Evolutionary conservation across 2,797 vertebrate genomes (phyloP).

Genomic region (Sebastes trivittatus): DNA sequence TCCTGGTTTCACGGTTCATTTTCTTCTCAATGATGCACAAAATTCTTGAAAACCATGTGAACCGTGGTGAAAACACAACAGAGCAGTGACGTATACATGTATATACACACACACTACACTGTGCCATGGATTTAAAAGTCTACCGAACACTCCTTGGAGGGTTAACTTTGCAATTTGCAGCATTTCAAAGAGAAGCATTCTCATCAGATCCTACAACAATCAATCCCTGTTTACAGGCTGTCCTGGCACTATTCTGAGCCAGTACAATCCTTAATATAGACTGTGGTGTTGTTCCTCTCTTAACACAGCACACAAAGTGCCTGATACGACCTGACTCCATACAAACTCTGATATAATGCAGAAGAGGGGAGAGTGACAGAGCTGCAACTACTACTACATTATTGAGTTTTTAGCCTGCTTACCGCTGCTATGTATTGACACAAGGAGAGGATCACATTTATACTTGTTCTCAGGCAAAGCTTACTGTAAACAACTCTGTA

Average conservation of each 20-base stretch:
- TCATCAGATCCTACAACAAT: constrained; percentile 62
- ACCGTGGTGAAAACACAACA: constrained; percentile 19
- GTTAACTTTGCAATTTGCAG: neutral
- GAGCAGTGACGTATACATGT: neutral
- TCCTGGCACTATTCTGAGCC: constrained; percentile 51
- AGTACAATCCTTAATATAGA: constrained; percentile 37
- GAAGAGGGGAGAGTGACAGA: neutral
- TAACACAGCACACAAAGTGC: constrained; percentile 40
- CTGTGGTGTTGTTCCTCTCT: constrained; percentile 30
- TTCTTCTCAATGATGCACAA: neutral
- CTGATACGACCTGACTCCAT: constrained; percentile 54
- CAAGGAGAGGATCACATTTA: constrained; percentile 38
- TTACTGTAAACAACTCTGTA: constrained; percentile 62
- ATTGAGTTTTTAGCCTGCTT: neutral
- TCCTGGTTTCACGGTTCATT: neutral
- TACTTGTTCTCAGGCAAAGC: constrained; percentile 34
- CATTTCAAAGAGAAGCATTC: constrained; percentile 42
- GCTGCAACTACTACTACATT: neutral
- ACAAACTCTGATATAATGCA: constrained; percentile 18
- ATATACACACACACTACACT: neutral
- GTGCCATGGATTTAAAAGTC: neutral
- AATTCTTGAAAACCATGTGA: neutral
- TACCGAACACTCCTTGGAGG: neutral
- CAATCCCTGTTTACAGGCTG: constrained; percentile 43
- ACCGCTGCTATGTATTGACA: constrained; percentile 40